Percentiles rank a stretch among this genome's conserved stretches.
These are phyloP conservation scores for Rhopalosiphum maidis DNA, from an alignment of 1,140 invertebrate species.

Conservation along the genomic window DNA sequence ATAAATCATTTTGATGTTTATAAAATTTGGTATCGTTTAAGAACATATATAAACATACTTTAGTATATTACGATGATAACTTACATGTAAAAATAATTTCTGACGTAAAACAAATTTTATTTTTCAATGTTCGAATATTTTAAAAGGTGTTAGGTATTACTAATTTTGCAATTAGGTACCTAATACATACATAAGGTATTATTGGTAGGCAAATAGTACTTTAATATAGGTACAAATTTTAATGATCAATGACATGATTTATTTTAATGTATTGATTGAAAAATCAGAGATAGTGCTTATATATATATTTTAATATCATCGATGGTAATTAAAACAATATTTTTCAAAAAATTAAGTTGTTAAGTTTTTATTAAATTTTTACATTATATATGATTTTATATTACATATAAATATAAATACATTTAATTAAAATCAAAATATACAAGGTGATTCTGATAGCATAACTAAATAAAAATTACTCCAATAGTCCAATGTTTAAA, in stretches of 20 bases:
- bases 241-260: too few species aligned
- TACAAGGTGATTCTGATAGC: too few species aligned
- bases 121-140: background rate
- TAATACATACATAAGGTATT: background rate
- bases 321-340: too few species aligned
- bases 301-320: too few species aligned
- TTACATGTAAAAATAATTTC: slow-evolving; percentile 22
- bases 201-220: background rate
- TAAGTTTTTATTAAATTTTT: too few species aligned
- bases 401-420: too few species aligned
- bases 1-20: slow-evolving; percentile 38
- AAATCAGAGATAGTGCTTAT: background rate
- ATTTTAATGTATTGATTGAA: background rate
- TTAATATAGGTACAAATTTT: too few species aligned
- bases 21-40: slow-evolving; percentile 16
- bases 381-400: too few species aligned
- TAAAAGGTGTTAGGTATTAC: background rate
- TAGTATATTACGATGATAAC: background rate
- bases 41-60: background rate
- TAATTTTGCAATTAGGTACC: background rate
- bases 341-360: too few species aligned
- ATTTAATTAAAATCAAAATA: too few species aligned
- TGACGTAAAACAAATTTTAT: background rate
- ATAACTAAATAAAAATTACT: too few species aligned
- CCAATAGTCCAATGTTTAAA: too few species aligned